A percentile compares a stretch with the other conserved stretches of the same genome.
phyloP scores from a whole-genome alignment of 1,140 invertebrate genomes.

The Drosophila dunni region DNA sequence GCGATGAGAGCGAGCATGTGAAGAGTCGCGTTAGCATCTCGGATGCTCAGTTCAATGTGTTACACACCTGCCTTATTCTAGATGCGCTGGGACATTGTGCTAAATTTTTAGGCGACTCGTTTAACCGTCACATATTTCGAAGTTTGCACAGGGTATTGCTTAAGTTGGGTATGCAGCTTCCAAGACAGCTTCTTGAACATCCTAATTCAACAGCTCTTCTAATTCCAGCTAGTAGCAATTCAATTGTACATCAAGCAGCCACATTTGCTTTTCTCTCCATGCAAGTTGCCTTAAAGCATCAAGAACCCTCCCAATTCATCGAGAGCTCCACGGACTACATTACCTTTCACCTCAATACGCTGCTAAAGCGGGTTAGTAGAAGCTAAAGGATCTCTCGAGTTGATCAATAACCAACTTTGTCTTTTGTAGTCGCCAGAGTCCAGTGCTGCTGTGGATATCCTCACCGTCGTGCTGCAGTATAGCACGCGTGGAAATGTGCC shows the following conservation, averaged over 20 bases:
- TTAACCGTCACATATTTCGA: conserved; percentile 67
- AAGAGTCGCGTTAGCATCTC: conserved; percentile 56
- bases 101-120: conserved; percentile 63
- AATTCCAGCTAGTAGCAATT: conserved; percentile 67
- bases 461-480: conserved; percentile 86
- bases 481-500: conserved; percentile 86
- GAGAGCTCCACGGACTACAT: conserved; percentile 86
- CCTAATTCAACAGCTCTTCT: neutral
- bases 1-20: conserved; percentile 68
- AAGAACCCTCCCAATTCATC: conserved; percentile 85
- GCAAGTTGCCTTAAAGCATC: conserved; percentile 83
- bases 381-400: neutral
- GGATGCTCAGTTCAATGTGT: conserved; percentile 78
- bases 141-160: conserved; percentile 73
- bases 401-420: neutral
- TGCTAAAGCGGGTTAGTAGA: conserved; percentile 84
- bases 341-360: conserved; percentile 86
- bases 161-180: conserved; percentile 50
- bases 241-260: conserved; percentile 68
- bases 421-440: conserved; percentile 74
- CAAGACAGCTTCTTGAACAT: neutral
- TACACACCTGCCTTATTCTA: conserved; percentile 76
- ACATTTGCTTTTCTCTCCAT: conserved; percentile 85
- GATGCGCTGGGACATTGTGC: conserved; percentile 74
- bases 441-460: conserved; percentile 86